Evolutionary conservation across 1,140 invertebrate species (phyloP).

Genomic region (Heliothis virescens): DNA sequence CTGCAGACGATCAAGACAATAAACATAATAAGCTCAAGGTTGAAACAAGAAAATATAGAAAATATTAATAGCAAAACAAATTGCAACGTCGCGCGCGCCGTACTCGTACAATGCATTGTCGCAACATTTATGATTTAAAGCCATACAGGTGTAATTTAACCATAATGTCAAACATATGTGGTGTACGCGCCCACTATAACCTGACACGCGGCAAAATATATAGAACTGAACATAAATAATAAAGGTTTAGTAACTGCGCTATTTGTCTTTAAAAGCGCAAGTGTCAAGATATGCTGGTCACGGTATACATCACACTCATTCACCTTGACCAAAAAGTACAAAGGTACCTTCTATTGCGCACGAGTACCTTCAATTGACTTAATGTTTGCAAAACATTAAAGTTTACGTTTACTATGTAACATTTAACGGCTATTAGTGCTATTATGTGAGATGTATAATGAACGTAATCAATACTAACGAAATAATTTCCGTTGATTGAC

Average conservation of each 20-base stretch:
- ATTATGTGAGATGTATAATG: slow-evolving; percentile 16
- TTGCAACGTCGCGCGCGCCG: slow-evolving; percentile 63
- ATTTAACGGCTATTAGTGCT: slow-evolving; percentile 26
- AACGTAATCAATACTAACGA: slow-evolving; percentile 27
- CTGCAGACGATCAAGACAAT: slow-evolving; percentile 60
- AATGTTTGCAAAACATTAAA: slow-evolving; percentile 47
- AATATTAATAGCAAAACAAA: slow-evolving; percentile 54
- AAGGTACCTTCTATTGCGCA: slow-evolving; percentile 35
- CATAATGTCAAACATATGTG: slow-evolving; percentile 64
- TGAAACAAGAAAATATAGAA: slow-evolving; percentile 54
- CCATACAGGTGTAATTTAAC: slow-evolving; percentile 70
- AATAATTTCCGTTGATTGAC: slow-evolving; percentile 35
- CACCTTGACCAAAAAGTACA: slow-evolving; percentile 51
- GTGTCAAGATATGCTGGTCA: slow-evolving; percentile 1
- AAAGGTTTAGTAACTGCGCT: background rate
- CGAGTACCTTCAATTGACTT: slow-evolving; percentile 36
- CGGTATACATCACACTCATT: slow-evolving; percentile 34
- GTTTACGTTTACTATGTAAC: slow-evolving; percentile 30
- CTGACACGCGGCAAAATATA: background rate
- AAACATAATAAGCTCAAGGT: slow-evolving; percentile 62
- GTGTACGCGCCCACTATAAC: slow-evolving; percentile 32
- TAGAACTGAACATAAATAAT: background rate
- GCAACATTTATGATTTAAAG: slow-evolving; percentile 61
- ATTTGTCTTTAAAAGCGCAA: background rate
- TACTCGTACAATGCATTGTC: slow-evolving; percentile 56